Evolutionary conservation across 1,140 invertebrate species (phyloP), one percentile per base, ranked within the genome.

Genomic region (Ptiloglossa arizonensis): DNA sequence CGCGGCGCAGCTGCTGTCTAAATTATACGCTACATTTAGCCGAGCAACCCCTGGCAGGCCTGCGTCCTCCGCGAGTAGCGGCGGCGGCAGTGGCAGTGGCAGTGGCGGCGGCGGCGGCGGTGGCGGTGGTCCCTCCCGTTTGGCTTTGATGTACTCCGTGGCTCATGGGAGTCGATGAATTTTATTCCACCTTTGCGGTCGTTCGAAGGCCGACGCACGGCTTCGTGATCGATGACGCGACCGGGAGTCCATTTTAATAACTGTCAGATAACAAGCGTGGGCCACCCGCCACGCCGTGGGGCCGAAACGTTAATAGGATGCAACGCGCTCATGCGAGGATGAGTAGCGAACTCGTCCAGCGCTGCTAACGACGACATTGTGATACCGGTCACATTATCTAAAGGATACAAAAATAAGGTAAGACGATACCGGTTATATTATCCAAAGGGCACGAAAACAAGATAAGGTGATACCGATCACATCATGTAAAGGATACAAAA

Each of bases 11-110:
- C 87, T 87, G 81, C 84, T 84, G 87, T 87, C 88, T 91, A 88
- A 92, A 92, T 92, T 91, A 91, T 90, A 88, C 89, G 91, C 86
- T 90, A 90, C 89, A 91, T 92, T 92, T 91, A 88, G 82, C 60
- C 71, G 77, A 44, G 69, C 82, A 67, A 84, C 87, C 83, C 86
- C 82, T 80, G 68, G 67, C 22, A 81, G 72, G 59, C 76, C n/a
- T 75, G 82, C n/a, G 70, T 83, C 81, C 67, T 80, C 74, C 70
- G 64, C 80, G 82, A 81, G 22, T 72, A 54, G 52, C 48, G 72
- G 41, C 72, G 29, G n/a, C 52, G n/a, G n/a, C n/a, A n/a, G n/a
- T n/a, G n/a, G n/a, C n/a, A n/a, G n/a, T n/a, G n/a, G n/a, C n/a
- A 81, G 22, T 72, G 56, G 52, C 48, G 72, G 41, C 72, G 29